Percentiles rank a stretch among this genome's conserved stretches.
Conservation (phyloP, 2,888 invertebrate species). For the Andrena fulva region DNA sequence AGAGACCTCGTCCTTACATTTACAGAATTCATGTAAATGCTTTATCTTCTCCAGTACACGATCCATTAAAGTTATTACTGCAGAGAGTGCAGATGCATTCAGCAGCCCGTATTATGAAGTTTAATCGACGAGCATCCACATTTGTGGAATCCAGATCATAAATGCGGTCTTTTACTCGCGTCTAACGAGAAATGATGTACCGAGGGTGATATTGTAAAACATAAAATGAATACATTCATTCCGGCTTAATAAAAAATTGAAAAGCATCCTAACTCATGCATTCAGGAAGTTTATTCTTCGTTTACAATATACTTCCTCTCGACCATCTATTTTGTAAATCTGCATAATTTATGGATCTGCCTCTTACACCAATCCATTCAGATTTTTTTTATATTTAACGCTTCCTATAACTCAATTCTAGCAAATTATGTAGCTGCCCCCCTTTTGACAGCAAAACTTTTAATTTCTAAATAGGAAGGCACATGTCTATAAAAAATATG, state of each 20-base stretch:
- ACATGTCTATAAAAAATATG: too few relatives aligned
- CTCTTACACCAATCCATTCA: too few relatives aligned
- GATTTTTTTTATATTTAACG: too few relatives aligned
- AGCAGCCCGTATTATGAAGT: neutral
- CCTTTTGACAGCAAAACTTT: too few relatives aligned
- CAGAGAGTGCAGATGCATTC: neutral
- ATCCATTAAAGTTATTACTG: constrained; percentile 16
- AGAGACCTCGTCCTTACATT: neutral
- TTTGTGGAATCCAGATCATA: neutral
- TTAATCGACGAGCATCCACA: neutral
- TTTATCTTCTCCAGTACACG: neutral
- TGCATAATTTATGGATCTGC: too few relatives aligned
- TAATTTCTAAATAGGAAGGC: too few relatives aligned
- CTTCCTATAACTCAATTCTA: too few relatives aligned
- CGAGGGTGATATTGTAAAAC: neutral
- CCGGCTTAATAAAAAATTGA: neutral
- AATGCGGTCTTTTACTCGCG: neutral
- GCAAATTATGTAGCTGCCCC: too few relatives aligned
- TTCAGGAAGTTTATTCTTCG: too few relatives aligned
- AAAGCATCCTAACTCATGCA: too few relatives aligned
- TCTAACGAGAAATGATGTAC: neutral
- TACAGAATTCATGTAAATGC: neutral
- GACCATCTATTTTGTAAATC: too few relatives aligned
- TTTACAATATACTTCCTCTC: too few relatives aligned
- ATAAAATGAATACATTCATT: neutral